phyloP scores from a whole-genome alignment of 2,113 vertebrate species.

The Chrysemys picta region DNA sequence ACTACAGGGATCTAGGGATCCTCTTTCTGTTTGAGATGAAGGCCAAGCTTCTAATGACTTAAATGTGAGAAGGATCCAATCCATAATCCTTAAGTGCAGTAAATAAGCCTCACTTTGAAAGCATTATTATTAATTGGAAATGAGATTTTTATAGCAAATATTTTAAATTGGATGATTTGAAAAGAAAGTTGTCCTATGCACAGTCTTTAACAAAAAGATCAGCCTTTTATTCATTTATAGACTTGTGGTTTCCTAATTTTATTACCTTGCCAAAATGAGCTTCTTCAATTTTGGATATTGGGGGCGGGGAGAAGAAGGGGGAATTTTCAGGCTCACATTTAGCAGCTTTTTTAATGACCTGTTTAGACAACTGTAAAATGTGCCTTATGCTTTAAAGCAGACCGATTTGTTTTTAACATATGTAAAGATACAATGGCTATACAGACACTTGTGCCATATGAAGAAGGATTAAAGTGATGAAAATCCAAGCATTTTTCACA shows the following conservation, averaged over 20 bases:
- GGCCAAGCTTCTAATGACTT: background rate
- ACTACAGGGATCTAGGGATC: background rate
- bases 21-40: background rate
- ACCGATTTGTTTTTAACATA: background rate
- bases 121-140: background rate
- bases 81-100: background rate
- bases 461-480: background rate
- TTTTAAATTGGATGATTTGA: conserved; percentile 40
- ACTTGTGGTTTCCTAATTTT: conserved; percentile 47
- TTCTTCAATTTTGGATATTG: conserved; percentile 53
- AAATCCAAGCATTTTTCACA: background rate
- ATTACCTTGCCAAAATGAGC: conserved; percentile 56
- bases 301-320: background rate
- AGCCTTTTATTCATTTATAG: conserved; percentile 38
- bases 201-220: conserved; percentile 34
- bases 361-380: conserved; percentile 65
- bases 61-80: background rate
- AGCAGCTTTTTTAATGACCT: conserved; percentile 35
- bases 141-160: conserved; percentile 44
- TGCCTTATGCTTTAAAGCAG: conserved; percentile 30
- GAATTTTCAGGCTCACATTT: conserved; percentile 18
- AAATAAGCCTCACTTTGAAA: conserved; percentile 46
- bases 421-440: background rate
- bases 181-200: conserved; percentile 31
- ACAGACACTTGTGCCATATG: background rate